Conservation (phyloP, 2,797 vertebrate species). For the Acanthis flammea region DNA sequence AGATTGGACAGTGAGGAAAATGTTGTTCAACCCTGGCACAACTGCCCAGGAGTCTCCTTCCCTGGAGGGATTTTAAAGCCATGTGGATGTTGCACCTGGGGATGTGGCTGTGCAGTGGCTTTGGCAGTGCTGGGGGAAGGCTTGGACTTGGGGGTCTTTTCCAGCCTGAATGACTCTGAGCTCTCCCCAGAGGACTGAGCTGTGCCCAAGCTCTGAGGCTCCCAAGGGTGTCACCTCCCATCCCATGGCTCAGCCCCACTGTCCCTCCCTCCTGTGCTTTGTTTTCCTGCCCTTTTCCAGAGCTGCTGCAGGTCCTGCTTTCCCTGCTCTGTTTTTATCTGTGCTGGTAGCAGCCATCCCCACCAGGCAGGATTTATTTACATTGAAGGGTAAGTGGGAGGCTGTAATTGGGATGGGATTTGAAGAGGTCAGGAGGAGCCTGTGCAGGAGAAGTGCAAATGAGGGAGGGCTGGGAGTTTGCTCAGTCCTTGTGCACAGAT, state of each 20-base stretch:
- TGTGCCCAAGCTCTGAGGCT: background rate
- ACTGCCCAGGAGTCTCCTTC: background rate
- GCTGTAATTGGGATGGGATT: slow-evolving; percentile 64
- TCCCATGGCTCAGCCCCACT: fast-evolving
- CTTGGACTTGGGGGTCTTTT: background rate
- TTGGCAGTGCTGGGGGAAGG: background rate
- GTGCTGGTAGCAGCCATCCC: slow-evolving; percentile 11
- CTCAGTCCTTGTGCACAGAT: background rate
- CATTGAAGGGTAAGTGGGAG: slow-evolving; percentile 40
- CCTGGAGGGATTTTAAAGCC: background rate
- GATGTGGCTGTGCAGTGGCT: background rate
- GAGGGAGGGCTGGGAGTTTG: slow-evolving; percentile 22
- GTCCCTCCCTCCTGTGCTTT: background rate
- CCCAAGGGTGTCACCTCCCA: background rate
- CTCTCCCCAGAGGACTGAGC: background rate
- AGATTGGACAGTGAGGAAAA: fast-evolving
- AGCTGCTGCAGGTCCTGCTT: background rate
- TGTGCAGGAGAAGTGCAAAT: background rate
- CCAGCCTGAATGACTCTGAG: background rate
- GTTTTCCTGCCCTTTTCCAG: background rate
- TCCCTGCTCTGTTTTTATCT: background rate
- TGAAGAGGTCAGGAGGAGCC: slow-evolving; percentile 52
- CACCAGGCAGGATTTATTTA: slow-evolving; percentile 35
- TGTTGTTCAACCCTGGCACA: background rate
- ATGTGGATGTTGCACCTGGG: fast-evolving